Evolutionary conservation across 2,113 vertebrate genomes (phyloP), one percentile per base, ranked within the genome.

Genomic region (Myotis davidii): DNA sequence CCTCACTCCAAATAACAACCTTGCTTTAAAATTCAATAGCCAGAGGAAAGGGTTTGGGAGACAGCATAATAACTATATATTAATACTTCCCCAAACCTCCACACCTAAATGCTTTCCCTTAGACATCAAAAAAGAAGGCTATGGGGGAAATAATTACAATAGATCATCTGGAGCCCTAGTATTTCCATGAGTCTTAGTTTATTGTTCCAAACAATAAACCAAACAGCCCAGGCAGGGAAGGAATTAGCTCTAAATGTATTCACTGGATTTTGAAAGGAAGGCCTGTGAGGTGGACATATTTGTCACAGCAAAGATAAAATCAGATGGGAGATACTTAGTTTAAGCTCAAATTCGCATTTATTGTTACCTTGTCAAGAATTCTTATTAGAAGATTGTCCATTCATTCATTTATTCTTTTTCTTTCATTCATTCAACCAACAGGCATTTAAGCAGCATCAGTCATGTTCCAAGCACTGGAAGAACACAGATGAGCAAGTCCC

Each of bases 1-100:
- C 92, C 77, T 92, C 93, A 79, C 59, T 42, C 82, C 94, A 94
- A 97, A 96, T 96, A 97, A 93, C 37, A 98, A 89, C 90, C 88
- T 85, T 93, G 84, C 77, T 91, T 98, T 0, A 1, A 91, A 94
- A 91, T 89, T 96, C 96, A 98, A 90, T 95, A 82, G 72, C 81
- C 29, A 67, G 73, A 85, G 69, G 37, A 97, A 84, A 98, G 76
- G 78, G 74, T 90, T 96, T 93, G 3, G 11, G 88, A 93, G 90
- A 88, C 83, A 95, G 94, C 73, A 34, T 92, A 96, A 83, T 90
- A 94, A 92, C 90, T 90, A 90, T 76, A 32, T 94, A 97, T 97
- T 0, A 0, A 86, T 73, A 82, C 50, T 90, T 39, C 83, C 61
- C 34, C 4, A 94, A 94, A 96, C 29, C 85, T 79, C 27, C 59